Evolutionary conservation across 2,113 vertebrate genomes (phyloP).

Genomic region (Sinocyclocheilus anshuiensis): DNA sequence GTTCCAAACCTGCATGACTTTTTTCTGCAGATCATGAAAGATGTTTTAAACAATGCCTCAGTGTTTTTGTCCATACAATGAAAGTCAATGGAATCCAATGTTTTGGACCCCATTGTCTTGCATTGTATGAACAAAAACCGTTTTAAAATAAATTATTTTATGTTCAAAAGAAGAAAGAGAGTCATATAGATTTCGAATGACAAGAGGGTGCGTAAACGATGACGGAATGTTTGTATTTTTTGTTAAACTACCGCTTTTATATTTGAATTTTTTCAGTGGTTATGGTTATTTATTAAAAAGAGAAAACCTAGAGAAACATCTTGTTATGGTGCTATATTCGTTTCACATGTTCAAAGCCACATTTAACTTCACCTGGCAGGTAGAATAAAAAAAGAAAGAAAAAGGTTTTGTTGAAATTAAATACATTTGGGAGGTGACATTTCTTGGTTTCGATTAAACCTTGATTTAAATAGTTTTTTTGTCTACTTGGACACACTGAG

Average conservation of each 20-base stretch:
- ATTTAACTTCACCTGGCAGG: neutral
- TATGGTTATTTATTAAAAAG: neutral
- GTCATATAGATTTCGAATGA: neutral
- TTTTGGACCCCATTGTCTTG: neutral
- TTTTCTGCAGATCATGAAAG: neutral
- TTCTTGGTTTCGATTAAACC: constrained; percentile 12
- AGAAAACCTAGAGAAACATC: neutral
- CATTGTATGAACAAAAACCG: neutral
- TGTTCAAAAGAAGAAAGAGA: neutral
- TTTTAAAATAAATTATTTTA: too few relatives aligned
- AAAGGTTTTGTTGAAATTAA: constrained; percentile 1
- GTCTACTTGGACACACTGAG: neutral
- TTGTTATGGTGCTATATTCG: neutral
- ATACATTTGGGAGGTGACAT: neutral
- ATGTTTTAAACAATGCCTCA: neutral
- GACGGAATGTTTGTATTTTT: neutral
- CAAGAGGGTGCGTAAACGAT: too few relatives aligned
- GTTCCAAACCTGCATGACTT: neutral
- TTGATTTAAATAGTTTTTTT: neutral
- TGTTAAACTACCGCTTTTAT: neutral
- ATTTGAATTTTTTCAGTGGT: neutral
- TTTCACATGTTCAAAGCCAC: neutral
- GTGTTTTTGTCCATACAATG: neutral
- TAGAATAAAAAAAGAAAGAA: neutral
- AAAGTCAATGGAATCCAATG: neutral